A percentile compares a stretch with the other conserved stretches of the same genome.
Evolutionary conservation across 2,888 invertebrate genomes (phyloP).

Genomic region (Leucophora obtusa): DNA sequence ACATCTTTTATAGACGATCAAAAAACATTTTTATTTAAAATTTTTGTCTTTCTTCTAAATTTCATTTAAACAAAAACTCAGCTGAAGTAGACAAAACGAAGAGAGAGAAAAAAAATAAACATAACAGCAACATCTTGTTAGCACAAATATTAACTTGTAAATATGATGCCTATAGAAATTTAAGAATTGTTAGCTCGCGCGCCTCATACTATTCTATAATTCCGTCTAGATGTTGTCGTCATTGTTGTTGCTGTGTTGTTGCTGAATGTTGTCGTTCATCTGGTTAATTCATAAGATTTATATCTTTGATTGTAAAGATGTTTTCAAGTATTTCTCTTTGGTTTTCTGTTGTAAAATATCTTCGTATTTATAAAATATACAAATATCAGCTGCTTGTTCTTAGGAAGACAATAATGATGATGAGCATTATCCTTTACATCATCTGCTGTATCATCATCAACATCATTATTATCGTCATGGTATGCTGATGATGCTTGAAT

Average conservation of each 20-base stretch:
- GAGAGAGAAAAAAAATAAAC: constrained; percentile 3
- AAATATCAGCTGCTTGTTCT: constrained; percentile 54
- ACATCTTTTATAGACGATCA: constrained; percentile 28
- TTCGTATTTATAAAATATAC: constrained; percentile 10
- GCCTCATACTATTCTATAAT: constrained; percentile 41
- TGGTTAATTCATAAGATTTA: constrained; percentile 65
- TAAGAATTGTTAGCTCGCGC: constrained; percentile 68
- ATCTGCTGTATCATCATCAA: constrained; percentile 9
- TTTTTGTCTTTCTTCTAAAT: constrained; percentile 30
- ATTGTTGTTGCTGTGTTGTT: constrained; percentile 37
- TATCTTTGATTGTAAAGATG: constrained; percentile 64
- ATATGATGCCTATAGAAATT: constrained; percentile 76
- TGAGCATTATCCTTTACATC: constrained; percentile 8
- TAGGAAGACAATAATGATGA: constrained; percentile 29
- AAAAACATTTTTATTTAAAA: constrained; percentile 58
- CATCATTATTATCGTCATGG: constrained; percentile 37
- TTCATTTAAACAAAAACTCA: constrained; percentile 18
- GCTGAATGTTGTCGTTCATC: constrained; percentile 60
- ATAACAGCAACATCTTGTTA: constrained; percentile 73
- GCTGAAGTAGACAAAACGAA: background rate
- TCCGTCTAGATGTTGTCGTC: constrained; percentile 29
- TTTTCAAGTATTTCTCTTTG: constrained; percentile 55
- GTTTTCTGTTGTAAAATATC: background rate
- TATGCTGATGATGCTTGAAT: constrained; percentile 58
- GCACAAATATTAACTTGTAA: constrained; percentile 78